Evolutionary conservation across 2,888 invertebrate genomes (phyloP), one percentile per base, ranked within the genome.

Genomic region (Raillietiella orientalis): DNA sequence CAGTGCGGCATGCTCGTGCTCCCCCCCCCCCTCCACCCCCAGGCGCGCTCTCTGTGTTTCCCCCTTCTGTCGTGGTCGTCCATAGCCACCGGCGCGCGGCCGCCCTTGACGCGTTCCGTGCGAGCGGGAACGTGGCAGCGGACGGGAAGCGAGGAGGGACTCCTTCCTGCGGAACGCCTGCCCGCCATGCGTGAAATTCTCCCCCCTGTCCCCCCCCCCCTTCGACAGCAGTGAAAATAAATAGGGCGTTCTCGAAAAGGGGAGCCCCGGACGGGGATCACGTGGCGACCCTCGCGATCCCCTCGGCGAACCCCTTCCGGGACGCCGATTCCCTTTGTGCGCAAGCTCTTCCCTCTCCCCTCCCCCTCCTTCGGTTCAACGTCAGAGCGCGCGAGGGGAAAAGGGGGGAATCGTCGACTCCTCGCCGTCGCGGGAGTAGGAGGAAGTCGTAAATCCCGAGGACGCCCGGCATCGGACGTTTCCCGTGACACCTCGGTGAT

Each of bases 101-200:
- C 21, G 22, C 23, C 22, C 22, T 24, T 23, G 23, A 22, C 12
- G 29, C 19, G 17, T 21, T 20, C 17, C 17, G 16, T 23, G 25
- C 29, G 13, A 12, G 26, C 26, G 23, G 21, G 14, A 26, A 26
- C 10, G 24, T 16, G 29, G 26, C 27, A 16, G 33, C 26, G 32
- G 52, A 34, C 39, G 52, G 33, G 54, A 52, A 38, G 36, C 49
- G 36, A 49, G 52, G 19, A 37, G 52, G 21, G 50, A 50, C 31
- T 37, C 50, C 38, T 51, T 51, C 23, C 50, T 2, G 33, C 51
- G 32, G 52, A 52, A 20, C 52, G 51, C 17, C 51, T 49, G 21
- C 52, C 50, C 3, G 41, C 51, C 31, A 52, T 50, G 25, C 32
- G 28, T 29, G 31, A 30, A 30, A 29, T 20, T 31, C 31, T 23